A percentile compares a stretch with the other conserved stretches of the same genome.
These are phyloP conservation scores for Festucalex cinctus DNA, from an alignment of 2,113 vertebrate genomes.

Conservation along the genomic window DNA sequence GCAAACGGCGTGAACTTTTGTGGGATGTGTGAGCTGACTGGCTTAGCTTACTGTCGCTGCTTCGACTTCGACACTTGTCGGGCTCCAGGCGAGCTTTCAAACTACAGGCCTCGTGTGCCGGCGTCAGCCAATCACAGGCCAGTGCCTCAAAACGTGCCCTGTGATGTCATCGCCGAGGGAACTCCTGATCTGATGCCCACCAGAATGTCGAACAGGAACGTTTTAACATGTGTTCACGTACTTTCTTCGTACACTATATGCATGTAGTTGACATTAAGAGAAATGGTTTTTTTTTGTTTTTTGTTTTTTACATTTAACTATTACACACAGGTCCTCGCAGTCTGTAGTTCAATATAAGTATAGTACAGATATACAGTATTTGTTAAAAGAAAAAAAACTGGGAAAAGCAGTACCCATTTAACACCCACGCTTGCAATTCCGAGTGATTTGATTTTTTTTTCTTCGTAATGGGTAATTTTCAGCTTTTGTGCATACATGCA, in stretches of 20 bases:
- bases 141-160: slow-evolving; percentile 37
- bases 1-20: slow-evolving; percentile 41
- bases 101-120: slow-evolving; percentile 62
- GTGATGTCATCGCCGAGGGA: slow-evolving; percentile 53
- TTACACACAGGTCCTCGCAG: too few relatives aligned
- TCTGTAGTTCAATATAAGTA: too few relatives aligned
- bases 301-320: background rate
- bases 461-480: too few relatives aligned
- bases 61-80: background rate
- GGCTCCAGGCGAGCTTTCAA: slow-evolving; percentile 52
- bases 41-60: slow-evolving; percentile 24
- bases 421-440: too few relatives aligned
- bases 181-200: slow-evolving; percentile 43
- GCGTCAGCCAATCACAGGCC: slow-evolving; percentile 48
- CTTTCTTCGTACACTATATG: background rate
- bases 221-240: background rate
- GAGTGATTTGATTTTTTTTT: too few relatives aligned
- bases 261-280: background rate
- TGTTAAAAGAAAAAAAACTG: too few relatives aligned
- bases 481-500: too few relatives aligned
- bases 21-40: slow-evolving; percentile 29
- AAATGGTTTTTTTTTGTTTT: background rate
- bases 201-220: background rate
- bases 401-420: too few relatives aligned
- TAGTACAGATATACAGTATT: too few relatives aligned